Base-by-base conservation (phyloP, 2,888 invertebrate species). In the Scaptodrosophila latifasciaeformis region DNA sequence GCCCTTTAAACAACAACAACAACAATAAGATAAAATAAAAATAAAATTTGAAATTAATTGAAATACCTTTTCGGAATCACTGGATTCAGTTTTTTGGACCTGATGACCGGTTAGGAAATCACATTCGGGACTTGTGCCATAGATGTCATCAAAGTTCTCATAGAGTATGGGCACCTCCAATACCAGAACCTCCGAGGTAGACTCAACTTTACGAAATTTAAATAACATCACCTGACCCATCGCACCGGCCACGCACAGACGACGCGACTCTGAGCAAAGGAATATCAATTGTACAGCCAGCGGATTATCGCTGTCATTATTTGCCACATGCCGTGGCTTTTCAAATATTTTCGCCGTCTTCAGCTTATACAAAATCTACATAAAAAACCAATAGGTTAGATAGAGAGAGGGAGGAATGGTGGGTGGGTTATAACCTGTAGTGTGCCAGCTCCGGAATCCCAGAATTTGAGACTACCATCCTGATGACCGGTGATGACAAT, bases 401-500 rank as follows among this genome's bases (percentile, higher is more conserved):
- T 37, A 13, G 10, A 5, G 5, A 35, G 2, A 17, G 15, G 9
- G 1, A 46, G n/a, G n/a, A n/a, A n/a, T n/a, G n/a, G n/a, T n/a
- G n/a, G n/a, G n/a, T n/a, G n/a, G n/a, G n/a, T n/a, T n/a, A n/a
- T n/a, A n/a, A 84, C 85, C 89, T 98, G 97, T 77, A 99, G 89
- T 62, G 95, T 94, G 68, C 97, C 97, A 49, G 96, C 96, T 82
- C 97, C 96, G 42, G 97, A 96, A 87, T 99, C 99, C 99, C 99
- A 99, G 88, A 99, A 99, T 87, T 98, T 98, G 53, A 99, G 90
- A 83, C 97, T 97, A 48, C 99, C 99, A 88, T 99, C 99, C 65
- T 97, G 95, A 88, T 99, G 98, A 46, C 98, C 99, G n/a, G 99
- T 99, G 75, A 99, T 91, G 75, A 99, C 94, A 82, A 99, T 94